Base-by-base conservation (phyloP, 2,113 vertebrate species). In the Fregetta grallaria region DNA sequence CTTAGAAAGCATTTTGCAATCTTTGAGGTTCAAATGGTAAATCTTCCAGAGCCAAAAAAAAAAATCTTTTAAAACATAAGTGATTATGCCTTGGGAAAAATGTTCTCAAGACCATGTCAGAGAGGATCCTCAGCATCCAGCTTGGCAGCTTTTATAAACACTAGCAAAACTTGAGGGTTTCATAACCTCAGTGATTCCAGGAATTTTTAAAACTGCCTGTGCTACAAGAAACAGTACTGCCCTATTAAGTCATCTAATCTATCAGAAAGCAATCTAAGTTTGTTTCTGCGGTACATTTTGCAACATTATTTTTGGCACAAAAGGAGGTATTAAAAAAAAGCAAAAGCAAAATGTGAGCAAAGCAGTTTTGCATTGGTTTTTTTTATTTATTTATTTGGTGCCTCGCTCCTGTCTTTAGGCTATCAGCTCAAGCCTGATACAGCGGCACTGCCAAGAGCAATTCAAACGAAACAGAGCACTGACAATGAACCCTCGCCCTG, bases 181-280 rank as follows among this genome's bases (percentile, higher is more conserved):
- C 91, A 93, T 56, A 50, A 94, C 55, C 82, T 16, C 75, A 19
- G 61, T 1, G 27, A 84, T 88, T 95, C 95, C 93, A 87, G 65
- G 94, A 96, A 96, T 90, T 86, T 90, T 72, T n/a, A 75, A 95
- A 82, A 86, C 86, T 75, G 83, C 72, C 72, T 92, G 88, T 59
- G 65, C 86, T 62, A 63, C 63, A 91, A 90, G 93, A 79, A 73
- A 50, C 87, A 70, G 79, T 7, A 16, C 78, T 55, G 77, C 66
- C 62, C 82, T 68, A 65, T 67, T 47, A 86, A 95, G 44, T 77
- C 71, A 92, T 47, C 67, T 3, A 17, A 49, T 66, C 90, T 61
- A 45, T 42, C 86, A 82, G 83, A 59, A 56, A 45, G 52, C 83
- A 52, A 19, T 11, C 87, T 7, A 68, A 49, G 61, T 36, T 70